phyloP scores from a whole-genome alignment of 2,113 vertebrate species.

The Lipophrys pholis region DNA sequence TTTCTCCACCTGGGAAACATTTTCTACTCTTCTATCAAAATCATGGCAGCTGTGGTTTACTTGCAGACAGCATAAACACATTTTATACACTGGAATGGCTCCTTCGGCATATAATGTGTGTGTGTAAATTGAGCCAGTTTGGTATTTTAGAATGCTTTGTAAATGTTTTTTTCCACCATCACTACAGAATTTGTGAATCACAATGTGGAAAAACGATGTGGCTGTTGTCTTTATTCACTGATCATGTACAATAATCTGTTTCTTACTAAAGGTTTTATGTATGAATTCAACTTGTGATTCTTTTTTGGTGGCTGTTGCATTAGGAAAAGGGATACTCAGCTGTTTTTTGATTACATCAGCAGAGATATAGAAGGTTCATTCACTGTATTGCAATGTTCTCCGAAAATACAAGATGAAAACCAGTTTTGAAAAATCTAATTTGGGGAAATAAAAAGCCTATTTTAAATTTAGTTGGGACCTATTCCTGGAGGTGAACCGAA shows the following conservation, averaged over 20 bases:
- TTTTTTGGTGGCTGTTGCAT: background rate
- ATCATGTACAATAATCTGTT: conserved; percentile 3
- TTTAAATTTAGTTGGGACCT: too few relatives aligned
- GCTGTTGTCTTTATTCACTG: conserved; percentile 5
- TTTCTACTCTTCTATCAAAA: background rate
- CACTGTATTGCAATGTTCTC: too few relatives aligned
- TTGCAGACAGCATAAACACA: background rate
- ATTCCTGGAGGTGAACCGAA: too few relatives aligned
- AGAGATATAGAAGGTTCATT: background rate
- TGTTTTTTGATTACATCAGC: background rate
- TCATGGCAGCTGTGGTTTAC: background rate
- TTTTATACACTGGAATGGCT: conserved; percentile 48
- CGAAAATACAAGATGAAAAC: too few relatives aligned
- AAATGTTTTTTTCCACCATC: conserved; percentile 11
- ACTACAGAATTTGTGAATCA: conserved; percentile 53
- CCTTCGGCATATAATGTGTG: background rate
- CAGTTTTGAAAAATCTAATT: too few relatives aligned
- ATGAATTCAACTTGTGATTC: conserved; percentile 10
- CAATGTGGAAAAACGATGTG: conserved; percentile 2
- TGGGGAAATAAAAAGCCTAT: too few relatives aligned
- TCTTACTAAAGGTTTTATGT: conserved; percentile 20
- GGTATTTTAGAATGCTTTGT: background rate
- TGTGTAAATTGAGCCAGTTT: background rate
- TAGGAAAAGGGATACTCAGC: background rate
- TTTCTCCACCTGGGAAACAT: background rate